Percentiles rank a stretch among this genome's conserved stretches.
These are phyloP conservation scores for Macaria liturata DNA, from an alignment of 2,888 invertebrate species.

Conservation along the genomic window DNA sequence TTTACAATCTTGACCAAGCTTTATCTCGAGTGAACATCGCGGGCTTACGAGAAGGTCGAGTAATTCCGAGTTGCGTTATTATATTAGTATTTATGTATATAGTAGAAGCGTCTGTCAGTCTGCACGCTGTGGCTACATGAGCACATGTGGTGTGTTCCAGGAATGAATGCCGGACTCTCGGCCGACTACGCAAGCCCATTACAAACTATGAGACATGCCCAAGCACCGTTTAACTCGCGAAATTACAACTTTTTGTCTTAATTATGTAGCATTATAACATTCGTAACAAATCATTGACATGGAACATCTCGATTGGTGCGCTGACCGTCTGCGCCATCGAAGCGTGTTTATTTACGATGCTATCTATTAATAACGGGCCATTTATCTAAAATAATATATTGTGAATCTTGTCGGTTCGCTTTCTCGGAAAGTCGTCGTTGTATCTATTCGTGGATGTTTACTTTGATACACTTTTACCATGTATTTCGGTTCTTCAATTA, in stretches of 20 bases:
- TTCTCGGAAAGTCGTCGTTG: slow-evolving; percentile 5
- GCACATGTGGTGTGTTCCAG: slow-evolving; percentile 49
- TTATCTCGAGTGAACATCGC: slow-evolving; percentile 23
- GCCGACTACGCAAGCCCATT: slow-evolving; percentile 48
- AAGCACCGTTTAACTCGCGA: slow-evolving; percentile 37
- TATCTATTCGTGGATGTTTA: slow-evolving; percentile 1
- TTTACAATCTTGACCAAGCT: slow-evolving; percentile 24
- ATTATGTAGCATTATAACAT: slow-evolving; percentile 25
- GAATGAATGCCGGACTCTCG: slow-evolving; percentile 61
- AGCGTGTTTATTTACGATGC: slow-evolving; percentile 6
- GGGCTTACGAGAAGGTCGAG: slow-evolving; percentile 30
- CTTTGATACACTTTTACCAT: background rate
- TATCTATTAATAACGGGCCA: slow-evolving; percentile 1
- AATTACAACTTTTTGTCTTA: slow-evolving; percentile 31
- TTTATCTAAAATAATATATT: slow-evolving; percentile 6
- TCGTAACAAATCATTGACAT: slow-evolving; percentile 23
- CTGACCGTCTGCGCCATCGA: slow-evolving; percentile 1
- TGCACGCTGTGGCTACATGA: slow-evolving; percentile 43
- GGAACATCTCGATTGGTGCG: slow-evolving; percentile 13
- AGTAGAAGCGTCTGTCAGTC: slow-evolving; percentile 57
- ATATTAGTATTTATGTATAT: slow-evolving; percentile 31
- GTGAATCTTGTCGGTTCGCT: slow-evolving; percentile 9
- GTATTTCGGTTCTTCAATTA: background rate
- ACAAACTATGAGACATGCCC: slow-evolving; percentile 47
- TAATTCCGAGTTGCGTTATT: slow-evolving; percentile 25